These are phyloP conservation scores for Nomada hirtipes DNA, from an alignment of 2,888 invertebrate genomes.

Conservation along the genomic window DNA sequence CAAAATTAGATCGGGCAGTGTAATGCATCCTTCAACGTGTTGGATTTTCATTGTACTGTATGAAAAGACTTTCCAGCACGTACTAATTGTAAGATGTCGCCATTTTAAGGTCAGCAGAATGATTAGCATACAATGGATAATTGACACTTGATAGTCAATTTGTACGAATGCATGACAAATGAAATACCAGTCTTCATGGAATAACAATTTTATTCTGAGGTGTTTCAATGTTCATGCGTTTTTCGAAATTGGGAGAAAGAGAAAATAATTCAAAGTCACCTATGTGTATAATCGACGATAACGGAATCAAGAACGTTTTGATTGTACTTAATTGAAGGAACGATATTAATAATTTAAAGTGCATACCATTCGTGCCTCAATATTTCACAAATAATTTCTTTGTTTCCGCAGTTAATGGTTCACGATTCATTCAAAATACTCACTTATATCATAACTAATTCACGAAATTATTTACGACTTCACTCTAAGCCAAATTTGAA, in stretches of 20 bases:
- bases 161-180: neutral
- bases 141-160: constrained; percentile 23
- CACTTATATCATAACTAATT: neutral
- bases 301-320: neutral
- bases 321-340: too few species aligned
- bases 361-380: neutral
- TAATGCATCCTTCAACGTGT: constrained; percentile 18
- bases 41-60: constrained; percentile 32
- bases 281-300: neutral
- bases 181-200: constrained; percentile 18
- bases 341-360: neutral
- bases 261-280: neutral
- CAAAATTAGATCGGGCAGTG: neutral
- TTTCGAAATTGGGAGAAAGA: neutral
- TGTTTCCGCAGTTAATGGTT: neutral
- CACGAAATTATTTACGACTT: neutral
- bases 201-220: neutral
- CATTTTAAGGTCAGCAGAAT: constrained; percentile 11
- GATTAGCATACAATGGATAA: constrained; percentile 60
- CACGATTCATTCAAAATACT: neutral
- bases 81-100: constrained; percentile 18
- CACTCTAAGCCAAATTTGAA: neutral
- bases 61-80: constrained; percentile 32
- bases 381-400: neutral
- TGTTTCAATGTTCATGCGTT: neutral